These are phyloP conservation scores for Hippocampus abdominalis DNA, from an alignment of 2,113 vertebrate genomes.

Conservation along the genomic window DNA sequence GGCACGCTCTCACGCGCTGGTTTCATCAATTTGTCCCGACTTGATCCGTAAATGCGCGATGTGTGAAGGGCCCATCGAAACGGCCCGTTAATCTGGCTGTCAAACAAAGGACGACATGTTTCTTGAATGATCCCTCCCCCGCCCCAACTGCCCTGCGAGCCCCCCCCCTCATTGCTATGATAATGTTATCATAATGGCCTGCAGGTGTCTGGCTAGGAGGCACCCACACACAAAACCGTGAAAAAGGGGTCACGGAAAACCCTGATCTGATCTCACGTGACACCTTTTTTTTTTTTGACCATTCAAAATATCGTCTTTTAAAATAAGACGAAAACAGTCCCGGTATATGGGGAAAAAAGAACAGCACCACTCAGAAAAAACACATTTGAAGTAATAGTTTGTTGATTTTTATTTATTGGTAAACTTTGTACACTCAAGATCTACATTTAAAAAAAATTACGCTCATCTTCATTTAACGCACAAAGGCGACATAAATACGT, in stretches of 20 bases:
- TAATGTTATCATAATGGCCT: conserved; percentile 38
- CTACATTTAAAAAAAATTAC: no score
- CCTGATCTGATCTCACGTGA: neutral
- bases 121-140: conserved; percentile 34
- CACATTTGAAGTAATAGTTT: neutral
- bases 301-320: neutral
- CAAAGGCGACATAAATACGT: no score
- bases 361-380: no score
- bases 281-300: neutral
- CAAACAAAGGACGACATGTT: conserved; percentile 60
- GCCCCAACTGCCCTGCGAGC: neutral
- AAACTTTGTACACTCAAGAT: no score
- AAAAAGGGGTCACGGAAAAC: neutral
- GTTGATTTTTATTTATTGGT: no score
- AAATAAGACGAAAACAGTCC: no score
- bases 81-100: conserved; percentile 56
- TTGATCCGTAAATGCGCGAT: conserved; percentile 53
- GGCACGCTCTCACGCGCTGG: conserved; percentile 5
- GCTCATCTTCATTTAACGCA: no score
- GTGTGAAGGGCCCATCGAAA: conserved; percentile 54
- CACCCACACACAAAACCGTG: neutral
- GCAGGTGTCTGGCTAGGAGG: neutral
- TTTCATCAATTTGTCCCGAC: conserved; percentile 37
- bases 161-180: conserved; percentile 47
- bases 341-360: no score